A percentile compares a stretch with the other conserved stretches of the same genome.
These are phyloP conservation scores for Thaumatotibia leucotreta DNA, from an alignment of 1,140 invertebrate species.

Conservation along the genomic window DNA sequence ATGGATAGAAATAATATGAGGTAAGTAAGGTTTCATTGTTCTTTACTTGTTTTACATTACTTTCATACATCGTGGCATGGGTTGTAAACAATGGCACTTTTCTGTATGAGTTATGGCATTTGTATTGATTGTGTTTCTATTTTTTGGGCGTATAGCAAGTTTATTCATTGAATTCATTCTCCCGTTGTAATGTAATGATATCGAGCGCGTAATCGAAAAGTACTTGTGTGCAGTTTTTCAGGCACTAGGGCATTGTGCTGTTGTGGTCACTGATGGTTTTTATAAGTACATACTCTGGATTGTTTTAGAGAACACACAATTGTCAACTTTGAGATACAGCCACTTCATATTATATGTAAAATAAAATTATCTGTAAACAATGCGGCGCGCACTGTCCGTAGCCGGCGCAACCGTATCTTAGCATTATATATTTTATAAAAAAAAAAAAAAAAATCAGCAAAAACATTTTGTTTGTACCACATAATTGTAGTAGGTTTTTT, in stretches of 20 bases:
- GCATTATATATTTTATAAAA: no score
- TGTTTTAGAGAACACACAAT: background rate
- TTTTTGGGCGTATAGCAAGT: background rate
- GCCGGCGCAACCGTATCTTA: no score
- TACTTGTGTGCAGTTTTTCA: background rate
- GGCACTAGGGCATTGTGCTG: background rate
- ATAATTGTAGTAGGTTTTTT: no score
- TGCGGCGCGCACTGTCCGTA: no score
- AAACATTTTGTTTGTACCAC: no score
- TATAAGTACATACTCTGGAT: constrained; percentile 12
- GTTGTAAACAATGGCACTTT: constrained; percentile 8
- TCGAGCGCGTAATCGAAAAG: background rate
- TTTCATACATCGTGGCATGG: constrained; percentile 19
- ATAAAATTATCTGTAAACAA: no score
- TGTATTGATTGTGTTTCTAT: constrained; percentile 27
- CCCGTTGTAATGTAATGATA: background rate
- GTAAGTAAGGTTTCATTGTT: constrained; percentile 49
- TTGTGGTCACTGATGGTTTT: background rate
- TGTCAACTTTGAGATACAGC: no score
- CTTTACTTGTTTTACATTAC: constrained; percentile 31
- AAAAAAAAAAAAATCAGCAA: no score
- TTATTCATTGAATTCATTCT: background rate
- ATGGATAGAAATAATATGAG: constrained; percentile 66
- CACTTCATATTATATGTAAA: no score
- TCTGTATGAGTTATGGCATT: constrained; percentile 1